Evolutionary conservation across 1,140 invertebrate species (phyloP).

Genomic region (Drosophila biarmipes): DNA sequence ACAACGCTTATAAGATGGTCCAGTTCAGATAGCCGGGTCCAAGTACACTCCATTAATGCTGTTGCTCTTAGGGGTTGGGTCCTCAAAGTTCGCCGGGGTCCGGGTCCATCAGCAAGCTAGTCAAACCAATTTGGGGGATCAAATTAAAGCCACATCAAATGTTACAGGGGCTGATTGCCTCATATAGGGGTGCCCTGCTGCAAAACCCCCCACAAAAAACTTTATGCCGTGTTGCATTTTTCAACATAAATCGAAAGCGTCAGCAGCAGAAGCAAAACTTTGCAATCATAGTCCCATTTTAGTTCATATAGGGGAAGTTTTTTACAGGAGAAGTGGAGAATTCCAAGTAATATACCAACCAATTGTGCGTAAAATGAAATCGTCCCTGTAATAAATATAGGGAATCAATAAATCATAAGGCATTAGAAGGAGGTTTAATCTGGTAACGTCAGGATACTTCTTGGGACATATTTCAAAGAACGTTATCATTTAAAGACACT

Average conservation of each 20-base stretch:
- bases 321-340: slow-evolving; percentile 3
- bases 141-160: slow-evolving; percentile 69
- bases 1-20: slow-evolving; percentile 50
- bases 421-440: neutral
- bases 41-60: slow-evolving; percentile 62
- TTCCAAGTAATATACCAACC: slow-evolving; percentile 59
- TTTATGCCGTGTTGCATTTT: slow-evolving; percentile 71
- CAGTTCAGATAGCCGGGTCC: slow-evolving; percentile 37
- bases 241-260: slow-evolving; percentile 71
- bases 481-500: too few species aligned
- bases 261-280: slow-evolving; percentile 60
- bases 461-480: neutral
- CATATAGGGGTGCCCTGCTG: slow-evolving; percentile 10
- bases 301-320: slow-evolving; percentile 20
- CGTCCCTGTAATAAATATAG: slow-evolving; percentile 17
- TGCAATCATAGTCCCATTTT: slow-evolving; percentile 43
- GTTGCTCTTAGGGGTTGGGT: slow-evolving; percentile 51
- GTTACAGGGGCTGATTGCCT: slow-evolving; percentile 12
- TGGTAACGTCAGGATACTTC: neutral
- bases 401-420: slow-evolving; percentile 28
- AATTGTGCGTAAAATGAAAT: slow-evolving; percentile 66
- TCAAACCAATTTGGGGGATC: slow-evolving; percentile 76
- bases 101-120: slow-evolving; percentile 53
- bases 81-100: slow-evolving; percentile 35
- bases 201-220: slow-evolving; percentile 37